Evolutionary conservation across 2,888 invertebrate genomes (phyloP).

Genomic region (Harmothoe impar): DNA sequence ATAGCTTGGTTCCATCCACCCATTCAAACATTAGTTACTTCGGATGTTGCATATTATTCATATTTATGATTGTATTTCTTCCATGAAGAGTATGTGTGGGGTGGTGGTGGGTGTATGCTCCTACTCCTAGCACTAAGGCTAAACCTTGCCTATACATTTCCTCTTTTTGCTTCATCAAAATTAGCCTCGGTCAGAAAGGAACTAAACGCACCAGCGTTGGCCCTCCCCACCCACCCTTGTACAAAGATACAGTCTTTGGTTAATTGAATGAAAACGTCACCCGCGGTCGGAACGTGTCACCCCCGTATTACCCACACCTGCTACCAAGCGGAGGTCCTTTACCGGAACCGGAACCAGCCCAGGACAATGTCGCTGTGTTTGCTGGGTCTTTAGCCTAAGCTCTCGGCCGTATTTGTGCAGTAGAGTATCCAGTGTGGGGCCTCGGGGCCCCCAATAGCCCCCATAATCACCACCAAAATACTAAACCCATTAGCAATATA

Average conservation of each 20-base stretch:
- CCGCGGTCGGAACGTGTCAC: not conserved
- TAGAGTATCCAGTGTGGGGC: slow-evolving; percentile 24
- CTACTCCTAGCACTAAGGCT: too few relatives aligned
- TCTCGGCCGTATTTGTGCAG: slow-evolving; percentile 43
- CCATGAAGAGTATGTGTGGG: too few relatives aligned
- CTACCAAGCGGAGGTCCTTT: slow-evolving; percentile 46
- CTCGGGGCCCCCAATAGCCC: not conserved
- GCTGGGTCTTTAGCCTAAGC: slow-evolving; percentile 54
- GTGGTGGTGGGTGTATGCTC: too few relatives aligned
- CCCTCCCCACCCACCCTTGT: not conserved
- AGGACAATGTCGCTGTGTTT: slow-evolving; percentile 46
- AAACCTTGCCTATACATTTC: too few relatives aligned
- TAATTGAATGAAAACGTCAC: slow-evolving; percentile 13
- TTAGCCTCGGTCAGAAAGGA: too few relatives aligned
- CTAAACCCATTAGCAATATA: slow-evolving; percentile 62
- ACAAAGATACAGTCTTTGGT: not conserved
- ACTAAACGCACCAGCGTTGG: too few relatives aligned
- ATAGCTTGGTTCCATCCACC: too few relatives aligned
- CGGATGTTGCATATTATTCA: too few relatives aligned
- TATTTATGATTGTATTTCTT: too few relatives aligned
- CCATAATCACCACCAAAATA: slow-evolving; percentile 44
- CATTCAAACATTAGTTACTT: too few relatives aligned
- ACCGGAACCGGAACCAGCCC: slow-evolving; percentile 26
- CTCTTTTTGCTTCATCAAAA: too few relatives aligned
- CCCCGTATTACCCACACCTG: slow-evolving; percentile 32